Evolutionary conservation across 1,140 invertebrate genomes (phyloP), one percentile per base, ranked within the genome.

Genomic region (Orchestia grillus): DNA sequence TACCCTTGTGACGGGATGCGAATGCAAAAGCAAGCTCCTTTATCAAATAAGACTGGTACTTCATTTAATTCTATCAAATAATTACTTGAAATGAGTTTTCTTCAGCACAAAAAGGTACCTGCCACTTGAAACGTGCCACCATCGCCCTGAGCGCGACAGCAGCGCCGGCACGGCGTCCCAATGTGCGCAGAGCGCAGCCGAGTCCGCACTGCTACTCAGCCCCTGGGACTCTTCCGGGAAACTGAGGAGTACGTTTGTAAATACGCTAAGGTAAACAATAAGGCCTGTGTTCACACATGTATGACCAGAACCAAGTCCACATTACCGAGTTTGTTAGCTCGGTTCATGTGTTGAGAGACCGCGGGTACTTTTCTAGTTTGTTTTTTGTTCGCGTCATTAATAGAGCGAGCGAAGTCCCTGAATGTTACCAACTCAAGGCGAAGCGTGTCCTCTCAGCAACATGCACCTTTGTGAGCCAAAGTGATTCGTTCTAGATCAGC

Each of bases 271-370:
- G 92, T 94, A 94, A 94, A 94, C 92, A 94, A 45, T 47, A 94
- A 47, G 92, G 43, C 44, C 92, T 94, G 92, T 94, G 92, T 94
- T 94, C 44, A 94, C 92, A 47, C 92, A 44, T 94, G 92, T 94
- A 94, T 40, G 92, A 47, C 41, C 92, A 44, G 40, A n/a, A 19
- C 92, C 44, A 44, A 42, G 41, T 90, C n/a, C 36, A 41, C 88
- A 44, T 90, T 90, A 90, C 43, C 11, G 43, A 90, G 88, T 90
- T 90, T 90, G 88, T 90, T 90, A 16, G 88, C 43, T 16, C 36
- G 42, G 43, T 77, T 77, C 88, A 0, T 41, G 88, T 8, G 88
- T 90, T 42, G 88, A 42, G 43, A 41, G 88, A 44, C 88, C 42
- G 88, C 41, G 6, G n/a, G 41, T 90, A 90, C 4, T 42, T 90